phyloP scores from a whole-genome alignment of 2,888 invertebrate species.

The Arge pagana region DNA sequence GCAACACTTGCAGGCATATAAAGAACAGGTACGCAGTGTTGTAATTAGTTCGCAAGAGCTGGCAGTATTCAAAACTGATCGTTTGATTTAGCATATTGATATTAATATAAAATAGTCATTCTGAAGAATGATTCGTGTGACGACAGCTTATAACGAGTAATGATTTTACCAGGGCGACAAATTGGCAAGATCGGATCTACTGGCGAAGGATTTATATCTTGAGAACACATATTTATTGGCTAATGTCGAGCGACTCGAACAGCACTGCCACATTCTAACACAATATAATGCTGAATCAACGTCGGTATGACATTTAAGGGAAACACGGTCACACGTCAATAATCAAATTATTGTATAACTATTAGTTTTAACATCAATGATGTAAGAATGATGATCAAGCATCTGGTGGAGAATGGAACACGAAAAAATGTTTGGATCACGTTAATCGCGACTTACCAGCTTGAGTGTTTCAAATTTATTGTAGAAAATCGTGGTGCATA shows the following conservation, averaged over 20 bases:
- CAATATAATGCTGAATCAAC: slow-evolving; percentile 56
- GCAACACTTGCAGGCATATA: slow-evolving; percentile 61
- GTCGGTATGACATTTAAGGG: slow-evolving; percentile 48
- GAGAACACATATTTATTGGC: slow-evolving; percentile 81
- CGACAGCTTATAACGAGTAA: background rate
- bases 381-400: slow-evolving; percentile 6
- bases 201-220: slow-evolving; percentile 82
- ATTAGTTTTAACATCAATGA: slow-evolving; percentile 10
- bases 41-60: slow-evolving; percentile 46
- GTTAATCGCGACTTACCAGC: too few species aligned
- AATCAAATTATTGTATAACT: background rate
- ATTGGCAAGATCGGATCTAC: slow-evolving; percentile 72
- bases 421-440: too few species aligned
- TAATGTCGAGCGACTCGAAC: slow-evolving; percentile 64
- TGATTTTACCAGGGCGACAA: slow-evolving; percentile 64
- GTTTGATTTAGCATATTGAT: background rate
- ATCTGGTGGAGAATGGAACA: too few species aligned
- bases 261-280: slow-evolving; percentile 61
- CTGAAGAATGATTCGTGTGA: background rate
- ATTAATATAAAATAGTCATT: slow-evolving; percentile 1
- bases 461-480: too few species aligned
- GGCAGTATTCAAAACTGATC: slow-evolving; percentile 38
- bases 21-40: slow-evolving; percentile 57
- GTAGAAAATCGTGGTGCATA: too few species aligned
- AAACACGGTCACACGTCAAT: slow-evolving; percentile 5